Conservation (phyloP, 2,797 vertebrate species). For the Sebastes itinus region DNA sequence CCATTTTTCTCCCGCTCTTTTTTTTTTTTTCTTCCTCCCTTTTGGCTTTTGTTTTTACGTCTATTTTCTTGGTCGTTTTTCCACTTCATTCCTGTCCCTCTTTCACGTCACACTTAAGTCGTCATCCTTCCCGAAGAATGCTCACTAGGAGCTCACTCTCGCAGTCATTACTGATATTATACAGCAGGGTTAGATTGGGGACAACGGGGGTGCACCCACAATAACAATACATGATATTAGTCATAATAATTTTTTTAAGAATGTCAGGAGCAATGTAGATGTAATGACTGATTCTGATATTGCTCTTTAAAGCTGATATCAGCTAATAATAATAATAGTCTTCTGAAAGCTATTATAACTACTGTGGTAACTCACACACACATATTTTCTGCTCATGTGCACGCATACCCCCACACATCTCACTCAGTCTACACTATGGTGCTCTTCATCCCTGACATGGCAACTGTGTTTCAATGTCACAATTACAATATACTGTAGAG, state of each 20-base stretch:
- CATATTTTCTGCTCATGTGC: constrained; percentile 8
- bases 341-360: not conserved
- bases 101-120: constrained; percentile 43
- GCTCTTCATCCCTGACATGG: constrained; percentile 37
- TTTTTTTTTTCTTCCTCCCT: constrained; percentile 11
- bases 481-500: not conserved
- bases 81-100: constrained; percentile 47
- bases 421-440: constrained; percentile 24
- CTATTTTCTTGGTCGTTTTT: constrained; percentile 54
- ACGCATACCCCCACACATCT: constrained; percentile 35
- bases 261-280: not conserved
- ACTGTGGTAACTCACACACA: not conserved
- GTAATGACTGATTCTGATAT: not conserved
- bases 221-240: not conserved
- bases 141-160: constrained; percentile 19
- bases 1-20: constrained; percentile 39
- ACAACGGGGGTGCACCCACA: not conserved
- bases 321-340: constrained; percentile 11
- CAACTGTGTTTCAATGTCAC: constrained; percentile 46
- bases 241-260: not conserved
- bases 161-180: constrained; percentile 17
- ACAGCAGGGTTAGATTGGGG: not conserved
- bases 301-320: not conserved
- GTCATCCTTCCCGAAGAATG: constrained; percentile 26
- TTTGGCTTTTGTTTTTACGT: constrained; percentile 42